Percentiles rank a stretch among this genome's conserved stretches.
Evolutionary conservation across 2,797 vertebrate species (phyloP).

Genomic region (Paguma larvata): DNA sequence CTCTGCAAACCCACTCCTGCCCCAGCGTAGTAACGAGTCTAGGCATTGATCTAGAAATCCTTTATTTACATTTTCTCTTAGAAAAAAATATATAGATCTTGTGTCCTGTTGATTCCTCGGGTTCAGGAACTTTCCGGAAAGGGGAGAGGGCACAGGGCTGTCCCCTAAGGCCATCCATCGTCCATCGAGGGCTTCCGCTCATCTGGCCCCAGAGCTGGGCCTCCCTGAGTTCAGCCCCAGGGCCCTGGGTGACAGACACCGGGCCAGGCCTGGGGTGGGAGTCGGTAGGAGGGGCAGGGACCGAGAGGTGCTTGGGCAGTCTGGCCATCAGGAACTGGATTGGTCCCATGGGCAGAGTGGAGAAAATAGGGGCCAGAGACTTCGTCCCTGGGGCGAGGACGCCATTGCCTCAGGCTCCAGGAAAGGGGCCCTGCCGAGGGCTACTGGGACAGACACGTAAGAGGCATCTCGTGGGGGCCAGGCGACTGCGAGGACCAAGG

Average conservation of each 20-base stretch:
- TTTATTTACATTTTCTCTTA: constrained; percentile 83
- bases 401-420: background rate
- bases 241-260: background rate
- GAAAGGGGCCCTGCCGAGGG: background rate
- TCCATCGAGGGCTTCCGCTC: constrained; percentile 19
- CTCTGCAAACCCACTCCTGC: background rate
- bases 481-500: background rate
- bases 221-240: constrained; percentile 69
- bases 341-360: background rate
- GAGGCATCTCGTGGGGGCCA: background rate
- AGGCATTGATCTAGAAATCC: constrained; percentile 65
- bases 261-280: background rate
- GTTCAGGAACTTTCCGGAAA: background rate
- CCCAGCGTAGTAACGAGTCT: background rate
- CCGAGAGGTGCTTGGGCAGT: background rate
- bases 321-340: background rate
- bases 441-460: fast-evolving
- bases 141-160: background rate
- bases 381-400: background rate
- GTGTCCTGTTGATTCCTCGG: constrained; percentile 26
- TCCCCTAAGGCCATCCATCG: background rate
- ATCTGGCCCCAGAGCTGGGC: background rate
- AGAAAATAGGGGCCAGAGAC: fast-evolving
- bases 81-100: constrained; percentile 79
- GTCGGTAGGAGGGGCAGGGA: background rate